Conservation (phyloP, 2,797 vertebrate species). For the Tenualosa ilisha region DNA sequence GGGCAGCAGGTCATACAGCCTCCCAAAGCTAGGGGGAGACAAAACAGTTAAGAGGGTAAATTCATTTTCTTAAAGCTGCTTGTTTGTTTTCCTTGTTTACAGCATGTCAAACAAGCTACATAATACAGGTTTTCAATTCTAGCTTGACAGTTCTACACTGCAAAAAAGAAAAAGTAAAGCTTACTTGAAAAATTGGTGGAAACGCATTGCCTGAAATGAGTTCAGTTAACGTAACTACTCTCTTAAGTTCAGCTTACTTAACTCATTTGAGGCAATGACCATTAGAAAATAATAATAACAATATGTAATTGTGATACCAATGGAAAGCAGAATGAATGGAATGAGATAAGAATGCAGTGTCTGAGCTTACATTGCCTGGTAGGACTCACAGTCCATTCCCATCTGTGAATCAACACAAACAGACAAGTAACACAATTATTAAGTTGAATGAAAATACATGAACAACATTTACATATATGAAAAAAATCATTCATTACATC, state of each 20-base stretch:
- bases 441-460: background rate
- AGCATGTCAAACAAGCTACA: too few species aligned
- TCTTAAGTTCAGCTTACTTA: too few species aligned
- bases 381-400: conserved; percentile 36
- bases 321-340: background rate
- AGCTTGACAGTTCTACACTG: too few species aligned
- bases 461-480: background rate
- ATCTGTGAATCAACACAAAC: conserved; percentile 24
- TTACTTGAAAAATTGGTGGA: too few species aligned
- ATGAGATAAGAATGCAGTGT: too few species aligned
- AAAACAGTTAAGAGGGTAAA: background rate
- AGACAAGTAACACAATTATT: background rate
- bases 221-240: too few species aligned
- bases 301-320: background rate
- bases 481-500: conserved; percentile 28
- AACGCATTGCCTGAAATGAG: too few species aligned
- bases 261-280: too few species aligned
- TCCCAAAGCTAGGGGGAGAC: conserved; percentile 7
- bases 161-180: too few species aligned
- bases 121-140: too few species aligned
- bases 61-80: background rate
- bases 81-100: background rate
- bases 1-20: conserved; percentile 25
- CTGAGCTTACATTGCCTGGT: conserved; percentile 47
- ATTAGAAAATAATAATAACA: background rate